phyloP scores from a whole-genome alignment of 2,888 invertebrate genomes.

The Coelinius sp. region DNA sequence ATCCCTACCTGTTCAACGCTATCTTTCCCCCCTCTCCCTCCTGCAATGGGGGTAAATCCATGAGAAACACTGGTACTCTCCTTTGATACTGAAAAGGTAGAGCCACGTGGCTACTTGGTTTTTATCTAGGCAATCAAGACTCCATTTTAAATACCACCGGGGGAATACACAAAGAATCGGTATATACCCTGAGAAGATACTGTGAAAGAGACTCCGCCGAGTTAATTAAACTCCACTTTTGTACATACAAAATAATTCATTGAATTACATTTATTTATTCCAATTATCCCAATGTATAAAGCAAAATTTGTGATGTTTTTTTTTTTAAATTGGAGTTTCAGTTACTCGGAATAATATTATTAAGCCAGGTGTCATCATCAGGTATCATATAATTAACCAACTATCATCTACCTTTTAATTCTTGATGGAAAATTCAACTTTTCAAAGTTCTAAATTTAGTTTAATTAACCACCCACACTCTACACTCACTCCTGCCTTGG shows the following conservation, averaged over 20 bases:
- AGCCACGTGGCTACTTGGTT: slow-evolving; percentile 11
- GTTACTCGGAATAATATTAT: no score
- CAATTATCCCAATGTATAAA: not conserved
- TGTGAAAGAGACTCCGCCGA: not conserved
- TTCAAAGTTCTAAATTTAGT: slow-evolving; percentile 37
- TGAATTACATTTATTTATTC: not conserved
- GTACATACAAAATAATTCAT: not conserved
- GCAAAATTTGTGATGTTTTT: not conserved
- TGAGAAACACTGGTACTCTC: slow-evolving; percentile 8
- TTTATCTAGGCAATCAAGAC: slow-evolving; percentile 30
- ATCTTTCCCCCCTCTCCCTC: not conserved
- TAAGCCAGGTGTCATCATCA: slow-evolving; percentile 33
- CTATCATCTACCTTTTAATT: slow-evolving; percentile 16
- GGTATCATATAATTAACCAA: slow-evolving; percentile 30
- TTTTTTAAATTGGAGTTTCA: not conserved
- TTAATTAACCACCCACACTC: slow-evolving; percentile 34
- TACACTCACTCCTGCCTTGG: slow-evolving; percentile 6
- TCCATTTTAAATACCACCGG: slow-evolving; percentile 25
- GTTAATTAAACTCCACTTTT: slow-evolving; percentile 1
- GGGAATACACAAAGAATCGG: not conserved
- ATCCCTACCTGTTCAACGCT: slow-evolving; percentile 30
- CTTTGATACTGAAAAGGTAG: slow-evolving; percentile 11
- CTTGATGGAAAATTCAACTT: slow-evolving; percentile 32
- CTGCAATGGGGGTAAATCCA: not conserved
- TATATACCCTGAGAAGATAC: not conserved